Evolutionary conservation across 2,113 vertebrate genomes (phyloP), one percentile per base, ranked within the genome.

Genomic region (Lepisosteus osseus): DNA sequence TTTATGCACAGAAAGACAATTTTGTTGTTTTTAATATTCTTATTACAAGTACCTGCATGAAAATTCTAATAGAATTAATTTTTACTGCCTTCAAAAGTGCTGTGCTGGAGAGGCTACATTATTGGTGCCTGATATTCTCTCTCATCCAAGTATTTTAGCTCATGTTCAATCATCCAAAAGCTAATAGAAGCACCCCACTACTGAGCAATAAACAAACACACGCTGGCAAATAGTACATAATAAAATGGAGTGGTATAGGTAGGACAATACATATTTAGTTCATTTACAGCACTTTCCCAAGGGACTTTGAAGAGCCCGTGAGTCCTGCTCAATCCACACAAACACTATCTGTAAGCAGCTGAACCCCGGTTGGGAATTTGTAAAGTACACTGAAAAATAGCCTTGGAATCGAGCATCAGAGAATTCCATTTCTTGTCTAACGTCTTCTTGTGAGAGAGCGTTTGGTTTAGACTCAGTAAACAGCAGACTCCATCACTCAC

Each of bases 371-470:
- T 95, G 92, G 93, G 91, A 95, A 95, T 92, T 93, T 94, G 93
- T 95, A 94, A 95, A 95, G 90, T 90, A 92, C 91, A 91, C 73
- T 84, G 85, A 86, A 86, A 95, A 95, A 97, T 89, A 92, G 93
- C 92, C 85, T 91, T 79, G 80, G 91, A 93, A 94, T 94, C 90
- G 94, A 93, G 92, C 92, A 89, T 88, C 82, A 83, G 92, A 91
- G 94, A 97, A 97, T 97, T 95, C 94, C 91, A 97, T 98, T 95
- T 97, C 94, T 92, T 95, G 94, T 96, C 95, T 96, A 95, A 97
- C 96, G 95, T 95, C 95, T 94, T 90, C 94, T 93, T 90, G 93
- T 91, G 93, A 95, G 93, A 97, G 94, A 97, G 94, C 95, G 95
- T 98, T 97, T 97, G 94, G 95, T 93, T 95, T 91, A 94, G 92